Percentiles rank a stretch among this genome's conserved stretches.
These are phyloP conservation scores for Hoplias malabaricus DNA, from an alignment of 2,113 vertebrate species.

Conservation along the genomic window DNA sequence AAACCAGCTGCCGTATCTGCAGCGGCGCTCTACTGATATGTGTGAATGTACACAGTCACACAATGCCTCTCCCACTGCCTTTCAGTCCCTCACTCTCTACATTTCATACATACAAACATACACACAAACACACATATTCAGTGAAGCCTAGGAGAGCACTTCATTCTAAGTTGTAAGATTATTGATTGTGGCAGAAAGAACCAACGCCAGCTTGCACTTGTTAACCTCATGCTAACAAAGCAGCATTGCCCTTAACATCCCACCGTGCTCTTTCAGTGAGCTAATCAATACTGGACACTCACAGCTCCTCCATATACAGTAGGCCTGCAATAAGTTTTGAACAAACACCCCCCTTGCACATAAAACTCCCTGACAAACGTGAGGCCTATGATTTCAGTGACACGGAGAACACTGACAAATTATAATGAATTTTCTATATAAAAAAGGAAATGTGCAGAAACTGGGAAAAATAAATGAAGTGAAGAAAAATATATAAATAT, in stretches of 20 bases:
- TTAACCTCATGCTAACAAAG: constrained; percentile 32
- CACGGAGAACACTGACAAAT: too few relatives aligned
- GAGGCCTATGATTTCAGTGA: too few relatives aligned
- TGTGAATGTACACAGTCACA: background rate
- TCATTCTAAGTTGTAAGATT: background rate
- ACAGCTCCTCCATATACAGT: background rate
- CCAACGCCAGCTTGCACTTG: background rate
- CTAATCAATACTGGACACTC: constrained; percentile 10
- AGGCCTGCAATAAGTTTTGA: background rate
- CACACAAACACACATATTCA: background rate
- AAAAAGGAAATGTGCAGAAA: too few relatives aligned
- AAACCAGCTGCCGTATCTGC: background rate
- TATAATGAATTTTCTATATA: too few relatives aligned
- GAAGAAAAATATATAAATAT: too few relatives aligned
- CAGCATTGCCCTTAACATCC: background rate
- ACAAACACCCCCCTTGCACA: background rate
- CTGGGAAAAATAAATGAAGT: too few relatives aligned
- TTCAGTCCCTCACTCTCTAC: background rate
- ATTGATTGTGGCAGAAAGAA: constrained; percentile 32
- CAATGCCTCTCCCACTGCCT: background rate
- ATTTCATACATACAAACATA: background rate
- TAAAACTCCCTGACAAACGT: background rate
- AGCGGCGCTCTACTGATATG: background rate
- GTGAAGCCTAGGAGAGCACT: background rate
- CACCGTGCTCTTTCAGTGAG: background rate